phyloP scores from a whole-genome alignment of 2,113 vertebrate genomes.

The Recurvirostra avosetta region DNA sequence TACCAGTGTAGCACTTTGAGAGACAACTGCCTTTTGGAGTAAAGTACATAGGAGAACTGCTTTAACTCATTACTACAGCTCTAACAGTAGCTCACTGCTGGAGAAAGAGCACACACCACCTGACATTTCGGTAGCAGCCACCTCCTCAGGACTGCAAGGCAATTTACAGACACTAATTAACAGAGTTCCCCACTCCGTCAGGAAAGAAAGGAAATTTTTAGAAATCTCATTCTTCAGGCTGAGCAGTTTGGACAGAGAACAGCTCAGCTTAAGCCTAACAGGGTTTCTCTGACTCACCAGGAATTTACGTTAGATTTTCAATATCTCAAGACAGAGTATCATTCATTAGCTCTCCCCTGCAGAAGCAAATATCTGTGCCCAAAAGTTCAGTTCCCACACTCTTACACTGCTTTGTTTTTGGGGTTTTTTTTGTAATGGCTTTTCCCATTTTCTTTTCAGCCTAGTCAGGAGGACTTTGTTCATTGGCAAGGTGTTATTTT shows the following conservation, averaged over 20 bases:
- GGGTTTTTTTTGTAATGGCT: background rate
- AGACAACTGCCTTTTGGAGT: background rate
- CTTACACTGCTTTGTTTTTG: no score
- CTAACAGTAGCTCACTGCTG: background rate
- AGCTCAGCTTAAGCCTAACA: background rate
- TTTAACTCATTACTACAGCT: background rate
- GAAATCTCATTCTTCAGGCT: background rate
- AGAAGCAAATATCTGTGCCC: background rate
- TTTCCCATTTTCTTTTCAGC: background rate
- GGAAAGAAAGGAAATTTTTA: background rate
- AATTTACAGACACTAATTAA: background rate
- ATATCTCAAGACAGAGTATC: background rate
- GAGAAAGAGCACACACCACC: background rate
- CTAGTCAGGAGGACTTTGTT: background rate
- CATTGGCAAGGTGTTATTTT: background rate
- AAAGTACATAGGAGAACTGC: background rate
- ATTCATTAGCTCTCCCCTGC: background rate
- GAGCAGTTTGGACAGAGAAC: background rate
- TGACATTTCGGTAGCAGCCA: background rate
- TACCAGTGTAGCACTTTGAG: background rate
- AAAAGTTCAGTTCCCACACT: background rate
- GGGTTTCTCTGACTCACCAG: background rate
- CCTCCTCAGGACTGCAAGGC: background rate
- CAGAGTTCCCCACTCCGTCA: background rate
- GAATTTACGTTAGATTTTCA: background rate